These are phyloP conservation scores for Tinamus major DNA, from an alignment of 2,797 vertebrate species.

Conservation along the genomic window DNA sequence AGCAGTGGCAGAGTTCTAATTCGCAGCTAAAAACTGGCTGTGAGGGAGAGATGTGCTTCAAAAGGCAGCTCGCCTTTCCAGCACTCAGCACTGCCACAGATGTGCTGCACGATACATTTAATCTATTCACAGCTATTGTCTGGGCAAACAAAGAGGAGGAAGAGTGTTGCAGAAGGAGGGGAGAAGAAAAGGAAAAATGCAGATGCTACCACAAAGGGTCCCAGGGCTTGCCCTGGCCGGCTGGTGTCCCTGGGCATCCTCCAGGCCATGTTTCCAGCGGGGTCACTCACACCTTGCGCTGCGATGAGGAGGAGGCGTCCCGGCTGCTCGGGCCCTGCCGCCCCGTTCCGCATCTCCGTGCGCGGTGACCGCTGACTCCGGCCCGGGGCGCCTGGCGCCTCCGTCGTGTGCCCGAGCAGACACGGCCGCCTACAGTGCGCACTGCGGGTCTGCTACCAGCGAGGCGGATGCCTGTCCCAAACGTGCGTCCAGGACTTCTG, in stretches of 20 bases:
- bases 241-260: background rate
- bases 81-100: background rate
- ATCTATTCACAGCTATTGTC: background rate
- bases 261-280: background rate
- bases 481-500: background rate
- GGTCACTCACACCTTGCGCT: fast-evolving
- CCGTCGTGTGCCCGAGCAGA: background rate
- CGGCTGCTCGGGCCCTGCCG: background rate
- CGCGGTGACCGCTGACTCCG: background rate
- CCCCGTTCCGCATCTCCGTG: fast-evolving
- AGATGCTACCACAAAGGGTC: background rate
- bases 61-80: background rate
- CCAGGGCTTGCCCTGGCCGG: background rate
- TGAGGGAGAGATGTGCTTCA: background rate
- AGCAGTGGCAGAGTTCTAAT: background rate
- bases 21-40: background rate
- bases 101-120: background rate
- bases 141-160: background rate
- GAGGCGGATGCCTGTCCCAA: background rate
- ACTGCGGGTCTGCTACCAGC: background rate
- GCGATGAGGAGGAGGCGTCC: background rate
- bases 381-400: background rate
- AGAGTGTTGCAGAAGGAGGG: fast-evolving
- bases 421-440: background rate
- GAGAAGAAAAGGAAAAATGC: background rate